Percentiles rank a stretch among this genome's conserved stretches.
These are phyloP conservation scores for Tragelaphus strepsiceros DNA, from an alignment of 2,113 vertebrate species.

Conservation along the genomic window DNA sequence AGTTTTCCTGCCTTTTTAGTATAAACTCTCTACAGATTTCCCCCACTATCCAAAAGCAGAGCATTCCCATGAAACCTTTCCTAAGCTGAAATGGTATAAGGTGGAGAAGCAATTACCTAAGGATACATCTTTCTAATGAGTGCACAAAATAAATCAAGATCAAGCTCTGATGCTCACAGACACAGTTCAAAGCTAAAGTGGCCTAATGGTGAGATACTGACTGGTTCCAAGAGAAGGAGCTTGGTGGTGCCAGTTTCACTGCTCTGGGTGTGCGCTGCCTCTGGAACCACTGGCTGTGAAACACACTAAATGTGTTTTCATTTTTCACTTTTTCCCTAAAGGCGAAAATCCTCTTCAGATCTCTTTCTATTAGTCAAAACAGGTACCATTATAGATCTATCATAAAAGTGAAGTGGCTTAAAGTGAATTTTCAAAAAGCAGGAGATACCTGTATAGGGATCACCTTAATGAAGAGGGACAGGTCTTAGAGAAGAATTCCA, in stretches of 20 bases:
- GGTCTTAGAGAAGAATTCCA: background rate
- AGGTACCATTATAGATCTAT: background rate
- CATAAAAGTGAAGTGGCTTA: background rate
- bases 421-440: background rate
- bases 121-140: background rate
- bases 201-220: background rate
- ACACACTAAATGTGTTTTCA: background rate
- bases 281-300: background rate
- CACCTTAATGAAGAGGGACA: background rate
- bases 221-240: background rate
- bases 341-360: background rate
- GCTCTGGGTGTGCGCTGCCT: background rate
- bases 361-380: background rate
- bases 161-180: background rate
- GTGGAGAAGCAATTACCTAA: background rate
- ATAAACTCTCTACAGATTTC: background rate
- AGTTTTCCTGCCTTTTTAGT: background rate
- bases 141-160: background rate
- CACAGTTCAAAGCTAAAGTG: background rate
- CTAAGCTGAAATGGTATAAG: background rate
- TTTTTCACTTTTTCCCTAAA: background rate
- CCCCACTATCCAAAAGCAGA: background rate
- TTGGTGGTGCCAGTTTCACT: rapidly evolving
- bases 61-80: background rate
- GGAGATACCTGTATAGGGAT: background rate